phyloP scores from a whole-genome alignment of 2,113 vertebrate species.

The Todiramphus saurophagus region DNA sequence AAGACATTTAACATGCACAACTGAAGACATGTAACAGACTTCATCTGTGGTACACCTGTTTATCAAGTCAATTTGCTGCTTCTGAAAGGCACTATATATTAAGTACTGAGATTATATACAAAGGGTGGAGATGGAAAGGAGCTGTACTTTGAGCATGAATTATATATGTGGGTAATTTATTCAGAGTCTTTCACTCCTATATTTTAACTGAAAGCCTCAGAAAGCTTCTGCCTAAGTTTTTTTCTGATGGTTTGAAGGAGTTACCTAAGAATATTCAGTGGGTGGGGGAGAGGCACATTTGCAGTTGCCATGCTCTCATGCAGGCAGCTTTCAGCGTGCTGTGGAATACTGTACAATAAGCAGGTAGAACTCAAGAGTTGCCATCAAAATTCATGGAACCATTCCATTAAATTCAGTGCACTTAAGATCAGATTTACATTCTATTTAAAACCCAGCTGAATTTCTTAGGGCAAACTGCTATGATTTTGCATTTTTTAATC shows the following conservation, averaged over 20 bases:
- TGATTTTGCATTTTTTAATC: neutral
- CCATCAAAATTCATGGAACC: neutral
- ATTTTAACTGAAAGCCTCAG: constrained; percentile 32
- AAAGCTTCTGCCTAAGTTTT: neutral
- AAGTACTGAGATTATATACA: neutral
- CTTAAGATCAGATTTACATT: neutral
- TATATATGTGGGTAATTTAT: constrained; percentile 31
- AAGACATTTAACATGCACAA: constrained; percentile 13
- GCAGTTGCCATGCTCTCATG: neutral
- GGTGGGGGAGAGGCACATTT: neutral
- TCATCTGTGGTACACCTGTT: neutral
- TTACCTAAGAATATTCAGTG: neutral
- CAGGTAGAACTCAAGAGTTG: neutral
- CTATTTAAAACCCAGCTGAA: neutral
- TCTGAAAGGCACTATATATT: neutral
- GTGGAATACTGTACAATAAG: neutral
- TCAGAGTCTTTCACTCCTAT: constrained; percentile 15
- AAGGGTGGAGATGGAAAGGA: neutral
- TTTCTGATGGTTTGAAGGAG: neutral
- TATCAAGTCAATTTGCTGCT: neutral
- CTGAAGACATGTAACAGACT: neutral
- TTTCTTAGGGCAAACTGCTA: neutral
- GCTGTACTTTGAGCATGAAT: constrained; percentile 5
- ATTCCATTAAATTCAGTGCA: neutral
- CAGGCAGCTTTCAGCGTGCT: neutral